phyloP scores from a whole-genome alignment of 2,113 vertebrate species.

The mouse (Mus musculus) region GRCm39 chr8:101439001-101439500 shows the following conservation, averaged over 20 bases:
- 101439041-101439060: slow-evolving; percentile 63
- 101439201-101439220: not conserved
- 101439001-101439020: slow-evolving; percentile 46
- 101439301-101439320: not conserved
- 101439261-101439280: not conserved
- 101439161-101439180: not conserved
- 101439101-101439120: not conserved
- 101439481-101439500: too few relatives aligned
- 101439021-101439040: not conserved
- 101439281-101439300: not conserved
- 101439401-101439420: too few relatives aligned
- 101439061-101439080: slow-evolving; percentile 41
- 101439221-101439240: not conserved
- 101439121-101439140: not conserved
- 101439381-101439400: too few relatives aligned
- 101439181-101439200: not conserved
- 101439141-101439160: not conserved
- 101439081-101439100: not conserved
- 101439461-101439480: too few relatives aligned
- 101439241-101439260: not conserved
- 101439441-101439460: too few relatives aligned
- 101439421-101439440: too few relatives aligned
- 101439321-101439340: too few relatives aligned
- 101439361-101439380: too few relatives aligned
- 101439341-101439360: too few relatives aligned